phyloP scores from a whole-genome alignment of 2,113 vertebrate species.

The Diadophis punctatus region DNA sequence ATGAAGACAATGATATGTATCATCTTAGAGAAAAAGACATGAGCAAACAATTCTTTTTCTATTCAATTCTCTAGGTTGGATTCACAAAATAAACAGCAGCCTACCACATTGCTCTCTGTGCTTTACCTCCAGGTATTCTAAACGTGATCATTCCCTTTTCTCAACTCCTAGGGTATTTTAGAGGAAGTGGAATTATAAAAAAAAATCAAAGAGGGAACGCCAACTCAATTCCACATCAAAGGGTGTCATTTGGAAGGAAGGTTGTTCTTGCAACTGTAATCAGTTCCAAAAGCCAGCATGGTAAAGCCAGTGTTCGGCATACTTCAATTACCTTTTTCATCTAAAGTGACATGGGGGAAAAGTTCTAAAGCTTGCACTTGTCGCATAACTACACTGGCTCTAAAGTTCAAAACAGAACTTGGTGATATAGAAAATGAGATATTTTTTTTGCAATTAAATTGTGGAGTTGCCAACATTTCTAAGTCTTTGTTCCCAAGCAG shows the following conservation, averaged over 20 bases:
- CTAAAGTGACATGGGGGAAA: not conserved
- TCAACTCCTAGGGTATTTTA: slow-evolving; percentile 5
- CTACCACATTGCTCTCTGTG: not conserved
- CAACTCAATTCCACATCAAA: slow-evolving; percentile 22
- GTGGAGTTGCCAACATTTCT: not conserved
- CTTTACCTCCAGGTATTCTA: slow-evolving; percentile 1
- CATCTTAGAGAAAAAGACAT: not conserved
- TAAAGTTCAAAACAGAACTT: not conserved
- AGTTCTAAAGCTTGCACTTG: not conserved
- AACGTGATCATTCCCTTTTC: not conserved
- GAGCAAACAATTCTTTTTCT: not conserved
- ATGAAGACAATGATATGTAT: slow-evolving; percentile 15
- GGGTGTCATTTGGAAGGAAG: not conserved
- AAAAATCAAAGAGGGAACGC: slow-evolving; percentile 6
- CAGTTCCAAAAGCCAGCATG: slow-evolving; percentile 1
- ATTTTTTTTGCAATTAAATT: not conserved
- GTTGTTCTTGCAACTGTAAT: not conserved
- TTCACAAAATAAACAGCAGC: slow-evolving; percentile 1
- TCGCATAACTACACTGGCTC: not conserved
- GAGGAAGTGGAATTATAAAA: not conserved
- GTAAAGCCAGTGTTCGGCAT: not conserved
- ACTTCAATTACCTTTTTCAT: not conserved
- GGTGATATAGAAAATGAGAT: not conserved
- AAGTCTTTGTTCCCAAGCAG: not conserved
- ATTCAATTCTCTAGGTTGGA: not conserved